phyloP scores from a whole-genome alignment of 2,113 vertebrate genomes.

The human region GRCh38 chr20:9434001-9434500 shows the following conservation, averaged over 20 bases:
- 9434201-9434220: neutral
- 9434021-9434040: neutral
- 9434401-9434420: too few relatives aligned
- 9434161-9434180: neutral
- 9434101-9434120: neutral
- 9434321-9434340: neutral
- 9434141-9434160: neutral
- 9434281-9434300: neutral
- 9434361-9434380: neutral
- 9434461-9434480: too few relatives aligned
- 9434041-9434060: neutral
- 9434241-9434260: neutral
- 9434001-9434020: neutral
- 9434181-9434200: neutral
- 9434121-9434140: neutral
- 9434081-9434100: neutral
- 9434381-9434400: neutral
- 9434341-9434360: neutral
- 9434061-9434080: neutral
- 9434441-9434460: too few relatives aligned
- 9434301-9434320: neutral
- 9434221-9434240: neutral
- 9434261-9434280: neutral
- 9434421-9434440: too few relatives aligned
- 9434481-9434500: too few relatives aligned